A percentile compares a stretch with the other conserved stretches of the same genome.
Conservation (phyloP, 2,113 vertebrate genomes). For the Scopus umbretta region DNA sequence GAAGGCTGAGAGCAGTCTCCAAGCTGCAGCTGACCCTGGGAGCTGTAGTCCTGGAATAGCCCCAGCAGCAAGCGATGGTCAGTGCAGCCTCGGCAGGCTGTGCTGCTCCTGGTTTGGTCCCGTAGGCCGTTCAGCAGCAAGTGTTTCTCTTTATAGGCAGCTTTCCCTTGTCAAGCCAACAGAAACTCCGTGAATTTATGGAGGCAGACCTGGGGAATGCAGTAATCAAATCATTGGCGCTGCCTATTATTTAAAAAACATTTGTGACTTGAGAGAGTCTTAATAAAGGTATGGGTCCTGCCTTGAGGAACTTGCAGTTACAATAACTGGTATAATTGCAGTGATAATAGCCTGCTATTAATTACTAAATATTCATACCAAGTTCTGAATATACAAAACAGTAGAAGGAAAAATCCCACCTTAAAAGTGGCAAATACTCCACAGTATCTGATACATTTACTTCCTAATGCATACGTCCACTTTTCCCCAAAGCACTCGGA, state of each 20-base stretch:
- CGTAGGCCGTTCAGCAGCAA: fast-evolving
- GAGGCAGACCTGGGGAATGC: background rate
- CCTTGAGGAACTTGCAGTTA: background rate
- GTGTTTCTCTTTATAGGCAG: background rate
- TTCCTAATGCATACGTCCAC: background rate
- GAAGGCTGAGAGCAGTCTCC: background rate
- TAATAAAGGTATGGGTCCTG: background rate
- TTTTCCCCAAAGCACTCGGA: background rate
- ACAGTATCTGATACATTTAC: background rate
- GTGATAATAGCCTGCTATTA: background rate
- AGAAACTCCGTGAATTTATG: background rate
- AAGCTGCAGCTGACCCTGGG: background rate
- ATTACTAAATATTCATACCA: background rate
- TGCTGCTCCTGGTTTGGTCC: background rate
- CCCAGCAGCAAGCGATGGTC: background rate
- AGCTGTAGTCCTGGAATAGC: background rate
- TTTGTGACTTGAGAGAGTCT: background rate
- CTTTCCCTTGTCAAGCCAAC: background rate
- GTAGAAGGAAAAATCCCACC: background rate
- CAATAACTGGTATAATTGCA: background rate
- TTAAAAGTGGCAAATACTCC: background rate
- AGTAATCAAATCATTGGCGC: background rate
- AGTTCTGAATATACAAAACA: background rate
- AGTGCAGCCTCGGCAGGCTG: background rate
- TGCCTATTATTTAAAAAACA: background rate